phyloP scores from a whole-genome alignment of 2,888 invertebrate genomes.

The Tipula unca region DNA sequence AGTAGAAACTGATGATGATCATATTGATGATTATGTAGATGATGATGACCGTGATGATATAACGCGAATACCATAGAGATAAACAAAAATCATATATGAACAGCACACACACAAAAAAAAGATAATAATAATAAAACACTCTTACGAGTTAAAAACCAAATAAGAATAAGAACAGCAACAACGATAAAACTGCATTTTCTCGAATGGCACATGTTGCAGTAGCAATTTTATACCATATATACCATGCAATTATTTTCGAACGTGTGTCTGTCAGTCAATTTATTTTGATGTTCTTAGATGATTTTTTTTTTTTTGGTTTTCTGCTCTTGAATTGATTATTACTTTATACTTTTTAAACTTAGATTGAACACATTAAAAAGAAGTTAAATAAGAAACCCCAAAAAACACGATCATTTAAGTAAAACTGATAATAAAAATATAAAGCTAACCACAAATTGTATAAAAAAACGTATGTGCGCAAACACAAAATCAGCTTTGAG shows the following conservation, averaged over 20 bases:
- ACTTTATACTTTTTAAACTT: constrained; percentile 8
- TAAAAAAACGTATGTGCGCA: background rate
- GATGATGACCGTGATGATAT: constrained; percentile 8
- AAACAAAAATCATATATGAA: constrained; percentile 8
- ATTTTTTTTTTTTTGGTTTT: background rate
- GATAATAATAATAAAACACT: constrained; percentile 16
- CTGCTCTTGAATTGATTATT: constrained; percentile 15
- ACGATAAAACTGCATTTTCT: constrained; percentile 19
- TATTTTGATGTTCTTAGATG: constrained; percentile 19
- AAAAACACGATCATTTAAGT: background rate
- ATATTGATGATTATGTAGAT: constrained; percentile 8
- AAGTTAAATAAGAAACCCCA: background rate
- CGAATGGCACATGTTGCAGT: constrained; percentile 22
- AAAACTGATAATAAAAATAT: background rate
- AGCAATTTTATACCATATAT: constrained; percentile 21
- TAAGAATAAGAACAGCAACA: background rate
- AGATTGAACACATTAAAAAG: background rate
- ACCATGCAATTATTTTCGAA: constrained; percentile 22
- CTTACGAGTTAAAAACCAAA: constrained; percentile 10
- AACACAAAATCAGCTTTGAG: background rate
- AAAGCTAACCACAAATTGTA: background rate
- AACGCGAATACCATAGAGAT: background rate
- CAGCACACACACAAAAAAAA: background rate
- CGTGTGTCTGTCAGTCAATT: constrained; percentile 22
- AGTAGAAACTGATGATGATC: background rate